phyloP scores from a whole-genome alignment of 2,888 invertebrate species.

The Acheta domesticus region DNA sequence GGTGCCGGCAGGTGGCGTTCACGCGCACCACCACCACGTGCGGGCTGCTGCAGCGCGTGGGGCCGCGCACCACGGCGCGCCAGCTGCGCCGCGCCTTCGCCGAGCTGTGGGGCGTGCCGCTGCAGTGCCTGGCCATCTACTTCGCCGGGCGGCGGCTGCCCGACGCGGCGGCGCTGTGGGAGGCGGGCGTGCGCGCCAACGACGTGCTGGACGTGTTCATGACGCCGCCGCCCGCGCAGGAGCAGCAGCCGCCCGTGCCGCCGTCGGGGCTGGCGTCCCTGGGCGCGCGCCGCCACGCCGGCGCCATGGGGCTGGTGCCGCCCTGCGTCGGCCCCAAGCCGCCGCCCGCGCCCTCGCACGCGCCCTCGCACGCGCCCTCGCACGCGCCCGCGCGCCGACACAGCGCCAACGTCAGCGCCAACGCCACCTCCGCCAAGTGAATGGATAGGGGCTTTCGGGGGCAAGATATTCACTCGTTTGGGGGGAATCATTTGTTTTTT shows the following conservation, averaged over 20 bases:
- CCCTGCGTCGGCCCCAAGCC: too few relatives aligned
- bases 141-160: not conserved
- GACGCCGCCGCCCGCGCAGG: not conserved
- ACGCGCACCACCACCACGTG: not conserved
- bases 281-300: too few relatives aligned
- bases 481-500: too few relatives aligned
- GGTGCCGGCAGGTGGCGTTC: not conserved
- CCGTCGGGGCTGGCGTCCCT: not conserved
- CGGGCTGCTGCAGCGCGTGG: not conserved
- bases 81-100: not conserved
- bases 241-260: not conserved
- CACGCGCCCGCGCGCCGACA: too few relatives aligned
- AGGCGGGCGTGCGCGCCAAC: conserved; percentile 7
- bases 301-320: too few relatives aligned
- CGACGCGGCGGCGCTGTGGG: not conserved
- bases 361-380: too few relatives aligned
- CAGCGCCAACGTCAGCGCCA: too few relatives aligned
- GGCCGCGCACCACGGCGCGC: not conserved
- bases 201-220: conserved; percentile 1
- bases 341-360: too few relatives aligned
- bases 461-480: too few relatives aligned
- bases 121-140: not conserved
- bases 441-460: too few relatives aligned
- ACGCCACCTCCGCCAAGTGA: too few relatives aligned
- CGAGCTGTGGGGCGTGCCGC: not conserved